Base-by-base conservation (phyloP, 2,888 invertebrate species). In the Apoderus coryli region DNA sequence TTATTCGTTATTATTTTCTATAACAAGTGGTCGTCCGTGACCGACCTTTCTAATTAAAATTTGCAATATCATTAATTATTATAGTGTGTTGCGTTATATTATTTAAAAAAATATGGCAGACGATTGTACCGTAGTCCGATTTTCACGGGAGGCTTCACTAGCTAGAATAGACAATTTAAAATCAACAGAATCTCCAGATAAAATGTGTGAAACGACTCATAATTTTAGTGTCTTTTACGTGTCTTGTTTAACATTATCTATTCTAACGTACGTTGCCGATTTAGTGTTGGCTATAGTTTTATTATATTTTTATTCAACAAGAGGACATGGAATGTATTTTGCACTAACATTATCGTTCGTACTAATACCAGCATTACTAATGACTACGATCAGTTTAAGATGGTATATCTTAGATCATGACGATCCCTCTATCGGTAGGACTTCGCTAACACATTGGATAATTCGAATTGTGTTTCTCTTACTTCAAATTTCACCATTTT, bases 371-470 rank as follows among this genome's bases (percentile, higher is more conserved):
- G 61, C 64, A 5, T 41, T 66, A 29, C 51, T 61, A 37, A 64
- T 63, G 53, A 65, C 62, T 10, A 59, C 60, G 14, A 54, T 65
- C 37, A 65, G 63, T 45, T 52, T 65, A 38, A 45, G 62, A 52
- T 66, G 65, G 65, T 61, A 61, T 41, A 57, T 61, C 30, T 48
- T 59, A 33, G 61, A 61, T 36, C 57, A 59, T 31, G 60, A 60
- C 37, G 60, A 60, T 38, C 57, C 57, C 5, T 49, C 58, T 4
- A 38, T 59, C 23, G 56, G 57, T 5, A 53, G 49, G 36, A 56
- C 55, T 9, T 54, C 60, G 3, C 41, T 57, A 14, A 46, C 50
- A 30, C 56, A 56, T 38, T 64, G 63, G 63, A 46, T 55, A 22
- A 41, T 62, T 16, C 44, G 64, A 31, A 55, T 61, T 22, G 38